Conservation (phyloP, 2,888 invertebrate genomes). For the Plebejus argus region DNA sequence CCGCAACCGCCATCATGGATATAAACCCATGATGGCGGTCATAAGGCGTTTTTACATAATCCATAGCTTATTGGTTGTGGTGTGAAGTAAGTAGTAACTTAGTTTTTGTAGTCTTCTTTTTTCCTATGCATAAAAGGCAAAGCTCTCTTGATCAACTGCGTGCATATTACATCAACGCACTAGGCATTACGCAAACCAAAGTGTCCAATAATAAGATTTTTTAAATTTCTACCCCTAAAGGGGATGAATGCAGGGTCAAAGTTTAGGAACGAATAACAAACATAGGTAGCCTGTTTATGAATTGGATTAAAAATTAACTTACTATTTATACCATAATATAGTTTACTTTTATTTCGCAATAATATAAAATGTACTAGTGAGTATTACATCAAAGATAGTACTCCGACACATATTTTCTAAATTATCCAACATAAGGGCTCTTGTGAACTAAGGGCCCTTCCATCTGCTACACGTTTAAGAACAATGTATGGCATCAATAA, state of each 20-base stretch:
- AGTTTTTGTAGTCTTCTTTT: no score
- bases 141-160: no score
- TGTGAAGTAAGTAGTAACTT: background rate
- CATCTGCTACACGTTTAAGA: conserved; percentile 59
- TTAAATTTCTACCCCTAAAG: no score
- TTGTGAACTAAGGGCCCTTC: conserved; percentile 46
- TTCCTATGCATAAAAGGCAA: no score
- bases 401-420: conserved; percentile 41
- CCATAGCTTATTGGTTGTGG: conserved; percentile 9
- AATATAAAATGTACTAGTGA: background rate
- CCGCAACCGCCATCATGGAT: conserved; percentile 35
- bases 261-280: no score
- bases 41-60: conserved; percentile 31
- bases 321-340: background rate
- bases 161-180: no score
- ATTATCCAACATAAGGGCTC: conserved; percentile 44
- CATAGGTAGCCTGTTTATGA: background rate
- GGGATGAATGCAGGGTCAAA: no score
- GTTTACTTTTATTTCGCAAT: background rate
- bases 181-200: no score
- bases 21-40: background rate
- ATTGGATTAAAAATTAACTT: background rate
- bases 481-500: conserved; percentile 64
- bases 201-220: no score
- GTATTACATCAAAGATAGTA: conserved; percentile 15